Percentiles rank a stretch among this genome's conserved stretches.
These are phyloP conservation scores for Scomber japonicus DNA, from an alignment of 2,113 vertebrate genomes.

Conservation along the genomic window DNA sequence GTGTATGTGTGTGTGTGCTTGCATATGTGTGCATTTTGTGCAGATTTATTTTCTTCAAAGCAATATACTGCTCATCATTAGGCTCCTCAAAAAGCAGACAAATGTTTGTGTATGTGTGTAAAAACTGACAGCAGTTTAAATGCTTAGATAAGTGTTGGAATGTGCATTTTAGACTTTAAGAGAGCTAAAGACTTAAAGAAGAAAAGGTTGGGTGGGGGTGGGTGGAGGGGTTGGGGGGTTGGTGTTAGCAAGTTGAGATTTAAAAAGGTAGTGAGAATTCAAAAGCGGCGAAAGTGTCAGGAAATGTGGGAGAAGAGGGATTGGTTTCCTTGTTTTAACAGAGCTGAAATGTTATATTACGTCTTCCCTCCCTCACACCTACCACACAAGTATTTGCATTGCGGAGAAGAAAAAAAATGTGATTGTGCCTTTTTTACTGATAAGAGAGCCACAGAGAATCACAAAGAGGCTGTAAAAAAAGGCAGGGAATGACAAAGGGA, in stretches of 20 bases:
- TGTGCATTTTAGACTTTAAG: constrained; percentile 19
- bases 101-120: constrained; percentile 5
- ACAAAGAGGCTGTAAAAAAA: constrained; percentile 2
- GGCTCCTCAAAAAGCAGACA: neutral
- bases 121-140: constrained; percentile 54
- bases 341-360: constrained; percentile 4
- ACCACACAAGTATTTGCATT: constrained; percentile 36
- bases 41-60: constrained; percentile 38
- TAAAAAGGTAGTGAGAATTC: neutral
- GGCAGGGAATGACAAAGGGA: constrained; percentile 4
- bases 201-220: neutral
- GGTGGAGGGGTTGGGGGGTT: neutral
- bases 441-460: neutral
- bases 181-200: constrained; percentile 16
- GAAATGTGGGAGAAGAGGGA: constrained; percentile 15
- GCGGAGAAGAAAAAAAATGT: neutral
- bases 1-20: too few species aligned
- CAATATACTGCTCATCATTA: constrained; percentile 9
- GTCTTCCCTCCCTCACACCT: constrained; percentile 23
- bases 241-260: neutral
- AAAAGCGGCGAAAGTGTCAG: constrained; percentile 13
- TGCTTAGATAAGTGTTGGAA: constrained; percentile 24
- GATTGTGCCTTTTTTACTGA: constrained; percentile 14
- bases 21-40: constrained; percentile 10
- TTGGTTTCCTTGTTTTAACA: constrained; percentile 28